Base-by-base conservation (phyloP, 2,113 vertebrate genomes). In the Falco punctatus region DNA sequence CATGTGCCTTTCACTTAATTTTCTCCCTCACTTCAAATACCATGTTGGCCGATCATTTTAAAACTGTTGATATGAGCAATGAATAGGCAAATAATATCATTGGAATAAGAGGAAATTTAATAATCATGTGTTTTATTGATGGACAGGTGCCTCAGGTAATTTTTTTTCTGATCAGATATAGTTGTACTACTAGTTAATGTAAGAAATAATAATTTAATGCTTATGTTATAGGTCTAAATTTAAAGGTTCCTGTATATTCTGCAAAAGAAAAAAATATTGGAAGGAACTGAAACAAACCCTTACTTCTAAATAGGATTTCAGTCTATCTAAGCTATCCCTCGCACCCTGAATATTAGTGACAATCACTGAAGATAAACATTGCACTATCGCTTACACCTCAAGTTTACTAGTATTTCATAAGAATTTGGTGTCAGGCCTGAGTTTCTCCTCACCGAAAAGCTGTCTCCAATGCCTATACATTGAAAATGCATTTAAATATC, bases 301-400 rank as follows among this genome's bases (percentile, higher is more conserved):
- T 52, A 14, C 8, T n/a, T 17, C 61, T 70, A 69, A 95, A 26
- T 27, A 89, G 57, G 52, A 80, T 75, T 75, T 72, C 49, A 77
- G 27, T 59, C 30, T 26, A 22, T n/a, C 44, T 85, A 32, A 85
- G 18, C 13, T 22, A 26, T 19, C 8, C 40, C 44, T 8, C 2
- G 2, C 61, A 58, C 16, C 51, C 52, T 3, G 1, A 33, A 42
- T 48, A 42, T 2, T 24, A 18, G 57, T 32, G 57, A 28, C 30
- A 51, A 74, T 1, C 40, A 35, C 57, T 62, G 71, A 69, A 80
- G 46, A 86, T 11, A 92, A 81, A 74, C 20, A 11, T 33, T 26
- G 38, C 7, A 73, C 33, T 67, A 15, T 48, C 1, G 0, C 24
- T 86, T 35, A 0, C 0, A 2, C n/a, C 59, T 84, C 72, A 78